A percentile compares a stretch with the other conserved stretches of the same genome.
Evolutionary conservation across 2,113 vertebrate species (phyloP).

Genomic region (Sceloporus tristichus): DNA sequence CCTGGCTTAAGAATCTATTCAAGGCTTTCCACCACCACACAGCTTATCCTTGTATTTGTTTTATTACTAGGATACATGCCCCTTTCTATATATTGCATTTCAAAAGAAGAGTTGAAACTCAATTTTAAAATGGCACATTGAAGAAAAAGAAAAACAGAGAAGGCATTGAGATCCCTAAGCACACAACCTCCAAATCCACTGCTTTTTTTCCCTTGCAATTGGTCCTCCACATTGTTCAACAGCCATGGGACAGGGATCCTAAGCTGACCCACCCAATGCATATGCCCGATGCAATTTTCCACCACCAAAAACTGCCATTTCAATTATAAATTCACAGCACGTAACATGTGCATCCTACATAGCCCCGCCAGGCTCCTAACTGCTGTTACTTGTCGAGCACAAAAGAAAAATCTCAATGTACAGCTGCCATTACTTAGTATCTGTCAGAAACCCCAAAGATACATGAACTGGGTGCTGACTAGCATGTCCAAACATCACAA

Average conservation of each 20-base stretch:
- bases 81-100: neutral
- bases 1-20: neutral
- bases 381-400: constrained; percentile 51
- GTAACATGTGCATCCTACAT: constrained; percentile 47
- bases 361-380: constrained; percentile 34
- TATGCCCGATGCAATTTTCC: constrained; percentile 51
- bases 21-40: neutral
- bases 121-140: neutral
- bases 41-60: neutral
- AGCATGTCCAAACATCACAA: constrained; percentile 74
- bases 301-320: constrained; percentile 48
- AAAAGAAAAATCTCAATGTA: constrained; percentile 55
- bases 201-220: neutral
- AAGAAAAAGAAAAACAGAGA: neutral
- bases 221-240: neutral
- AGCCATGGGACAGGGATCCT: neutral
- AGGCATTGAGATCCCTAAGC: neutral
- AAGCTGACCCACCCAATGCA: neutral
- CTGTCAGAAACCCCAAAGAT: constrained; percentile 68
- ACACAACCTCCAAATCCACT: no score
- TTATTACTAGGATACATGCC: neutral
- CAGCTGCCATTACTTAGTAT: constrained; percentile 63
- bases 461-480: constrained; percentile 65
- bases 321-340: constrained; percentile 52
- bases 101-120: neutral